These are phyloP conservation scores for Listronotus oregonensis DNA, from an alignment of 1,140 invertebrate species.

Conservation along the genomic window DNA sequence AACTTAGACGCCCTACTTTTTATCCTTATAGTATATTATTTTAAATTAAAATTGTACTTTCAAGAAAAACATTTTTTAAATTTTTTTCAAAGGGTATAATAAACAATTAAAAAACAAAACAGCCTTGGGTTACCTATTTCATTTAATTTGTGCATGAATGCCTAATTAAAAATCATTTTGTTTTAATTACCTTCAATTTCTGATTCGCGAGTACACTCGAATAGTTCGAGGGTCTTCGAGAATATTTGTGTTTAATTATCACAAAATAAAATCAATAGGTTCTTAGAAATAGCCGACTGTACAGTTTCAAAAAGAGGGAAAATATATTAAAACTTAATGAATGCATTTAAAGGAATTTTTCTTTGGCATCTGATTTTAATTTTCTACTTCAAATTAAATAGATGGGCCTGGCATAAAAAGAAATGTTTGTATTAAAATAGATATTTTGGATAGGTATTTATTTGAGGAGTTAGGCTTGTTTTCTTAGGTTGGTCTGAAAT, in stretches of 20 bases:
- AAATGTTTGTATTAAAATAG: too few species aligned
- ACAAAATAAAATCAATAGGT: slow-evolving; percentile 29
- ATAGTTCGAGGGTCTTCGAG: slow-evolving; percentile 13
- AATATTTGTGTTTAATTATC: slow-evolving; percentile 26
- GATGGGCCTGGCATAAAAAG: too few species aligned
- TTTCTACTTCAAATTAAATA: too few species aligned
- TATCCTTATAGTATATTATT: too few species aligned
- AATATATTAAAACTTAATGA: slow-evolving; percentile 18
- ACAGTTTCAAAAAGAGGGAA: slow-evolving; percentile 13
- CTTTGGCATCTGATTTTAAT: too few species aligned
- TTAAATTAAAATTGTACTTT: too few species aligned
- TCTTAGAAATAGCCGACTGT: slow-evolving; percentile 17
- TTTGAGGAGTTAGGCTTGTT: too few species aligned
- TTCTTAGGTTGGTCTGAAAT: too few species aligned
- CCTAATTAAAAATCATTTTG: not conserved
- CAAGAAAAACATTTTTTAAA: too few species aligned
- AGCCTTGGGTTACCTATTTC: not conserved
- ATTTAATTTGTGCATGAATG: slow-evolving; percentile 2
- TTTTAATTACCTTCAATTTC: slow-evolving; percentile 22
- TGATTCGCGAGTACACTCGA: slow-evolving; percentile 13
- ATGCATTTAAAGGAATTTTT: not conserved
- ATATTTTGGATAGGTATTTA: too few species aligned
- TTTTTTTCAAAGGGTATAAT: not conserved
- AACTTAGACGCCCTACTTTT: too few species aligned
- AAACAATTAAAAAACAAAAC: not conserved